Evolutionary conservation across 2,113 vertebrate species (phyloP).

Genomic region (Ceyx melanurus): DNA sequence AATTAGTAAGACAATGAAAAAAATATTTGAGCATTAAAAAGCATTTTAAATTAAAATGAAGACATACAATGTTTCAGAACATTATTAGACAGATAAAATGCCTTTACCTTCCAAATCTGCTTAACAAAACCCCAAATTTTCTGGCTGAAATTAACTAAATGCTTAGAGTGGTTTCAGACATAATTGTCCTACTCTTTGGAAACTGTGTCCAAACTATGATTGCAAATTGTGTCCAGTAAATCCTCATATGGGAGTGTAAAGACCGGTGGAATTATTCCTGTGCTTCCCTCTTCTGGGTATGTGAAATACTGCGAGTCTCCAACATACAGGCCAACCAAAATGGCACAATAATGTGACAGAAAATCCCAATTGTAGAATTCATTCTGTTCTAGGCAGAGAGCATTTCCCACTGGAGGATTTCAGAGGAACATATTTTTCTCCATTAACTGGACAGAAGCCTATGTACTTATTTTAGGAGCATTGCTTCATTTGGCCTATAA

Average conservation of each 20-base stretch:
- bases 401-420: neutral
- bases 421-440: neutral
- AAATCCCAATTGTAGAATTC: neutral
- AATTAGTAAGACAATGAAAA: neutral
- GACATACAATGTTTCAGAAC: fast-evolving
- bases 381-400: neutral
- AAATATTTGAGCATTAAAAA: neutral
- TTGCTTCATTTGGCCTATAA: neutral
- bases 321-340: neutral
- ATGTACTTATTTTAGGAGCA: neutral
- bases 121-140: neutral
- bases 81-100: neutral
- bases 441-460: neutral
- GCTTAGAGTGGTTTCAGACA: neutral
- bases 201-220: fast-evolving
- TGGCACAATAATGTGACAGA: neutral
- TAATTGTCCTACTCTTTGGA: neutral
- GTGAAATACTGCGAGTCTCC: neutral
- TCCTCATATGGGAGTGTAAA: neutral
- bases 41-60: neutral
- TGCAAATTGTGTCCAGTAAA: neutral
- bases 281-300: neutral
- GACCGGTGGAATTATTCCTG: neutral
- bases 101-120: neutral
- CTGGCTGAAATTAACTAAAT: neutral